Evolutionary conservation across 2,113 vertebrate genomes (phyloP).

Genomic region (Anoura caudifer): DNA sequence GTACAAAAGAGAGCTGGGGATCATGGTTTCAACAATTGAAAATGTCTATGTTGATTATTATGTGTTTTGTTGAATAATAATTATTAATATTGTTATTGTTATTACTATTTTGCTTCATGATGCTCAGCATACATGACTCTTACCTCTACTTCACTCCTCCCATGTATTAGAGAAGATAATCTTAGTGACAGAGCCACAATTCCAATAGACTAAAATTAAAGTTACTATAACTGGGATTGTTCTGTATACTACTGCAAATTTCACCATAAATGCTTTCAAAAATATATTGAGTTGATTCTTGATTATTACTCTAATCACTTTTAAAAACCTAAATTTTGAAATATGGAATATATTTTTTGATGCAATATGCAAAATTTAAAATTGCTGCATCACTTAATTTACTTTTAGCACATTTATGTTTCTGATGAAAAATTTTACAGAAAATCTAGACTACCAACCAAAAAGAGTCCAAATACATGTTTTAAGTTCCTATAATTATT

Average conservation of each 20-base stretch:
- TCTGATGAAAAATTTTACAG: background rate
- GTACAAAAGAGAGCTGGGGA: background rate
- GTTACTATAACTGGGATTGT: background rate
- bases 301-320: background rate
- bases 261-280: background rate
- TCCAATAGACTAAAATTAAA: background rate
- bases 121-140: background rate
- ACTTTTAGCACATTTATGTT: background rate
- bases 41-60: background rate
- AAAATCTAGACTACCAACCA: background rate
- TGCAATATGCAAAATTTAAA: background rate
- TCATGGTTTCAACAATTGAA: background rate
- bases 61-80: background rate
- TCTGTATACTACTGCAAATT: background rate
- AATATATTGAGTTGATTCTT: background rate
- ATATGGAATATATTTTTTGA: background rate
- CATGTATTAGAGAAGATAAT: background rate
- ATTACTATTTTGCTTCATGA: background rate
- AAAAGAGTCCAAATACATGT: background rate
- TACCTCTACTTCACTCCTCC: background rate
- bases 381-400: background rate
- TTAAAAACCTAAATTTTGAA: background rate
- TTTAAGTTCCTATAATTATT: background rate
- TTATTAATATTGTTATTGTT: background rate
- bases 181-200: background rate